phyloP scores from a whole-genome alignment of 2,113 vertebrate species.

The Caranx ignobilis region DNA sequence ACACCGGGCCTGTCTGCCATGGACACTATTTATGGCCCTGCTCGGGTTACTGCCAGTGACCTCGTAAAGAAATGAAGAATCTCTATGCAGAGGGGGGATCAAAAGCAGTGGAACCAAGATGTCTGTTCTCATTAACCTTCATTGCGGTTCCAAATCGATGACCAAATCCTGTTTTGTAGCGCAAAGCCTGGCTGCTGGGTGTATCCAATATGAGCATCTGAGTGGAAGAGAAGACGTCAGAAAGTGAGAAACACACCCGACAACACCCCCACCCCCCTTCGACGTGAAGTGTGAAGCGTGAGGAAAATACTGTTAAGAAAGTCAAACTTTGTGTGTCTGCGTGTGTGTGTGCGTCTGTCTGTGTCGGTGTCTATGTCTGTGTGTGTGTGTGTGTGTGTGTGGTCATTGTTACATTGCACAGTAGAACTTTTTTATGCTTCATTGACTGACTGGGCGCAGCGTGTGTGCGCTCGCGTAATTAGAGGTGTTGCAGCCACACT shows the following conservation, averaged over 20 bases:
- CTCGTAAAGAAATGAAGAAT: slow-evolving; percentile 77
- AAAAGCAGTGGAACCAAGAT: slow-evolving; percentile 71
- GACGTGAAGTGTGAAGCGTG: not conserved
- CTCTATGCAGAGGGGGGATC: slow-evolving; percentile 53
- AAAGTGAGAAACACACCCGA: not conserved
- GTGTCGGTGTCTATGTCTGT: too few species aligned
- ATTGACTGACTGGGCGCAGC: slow-evolving; percentile 19
- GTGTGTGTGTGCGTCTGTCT: too few species aligned
- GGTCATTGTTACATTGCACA: not conserved
- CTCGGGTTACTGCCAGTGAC: slow-evolving; percentile 78
- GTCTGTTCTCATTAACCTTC: slow-evolving; percentile 75
- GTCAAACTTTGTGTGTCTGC: too few species aligned
- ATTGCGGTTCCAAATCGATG: slow-evolving; percentile 65
- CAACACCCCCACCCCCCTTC: not conserved
- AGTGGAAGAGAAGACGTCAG: slow-evolving; percentile 5
- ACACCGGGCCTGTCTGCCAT: slow-evolving; percentile 72
- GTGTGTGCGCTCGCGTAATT: slow-evolving; percentile 35
- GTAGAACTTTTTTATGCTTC: not conserved
- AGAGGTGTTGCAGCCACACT: not conserved
- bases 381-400: too few species aligned
- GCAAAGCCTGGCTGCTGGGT: slow-evolving; percentile 9
- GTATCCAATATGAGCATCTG: slow-evolving; percentile 12
- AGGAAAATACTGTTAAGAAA: slow-evolving; percentile 10
- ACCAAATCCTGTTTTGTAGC: slow-evolving; percentile 31
- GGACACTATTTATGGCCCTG: slow-evolving; percentile 81